Conservation (phyloP, 2,888 invertebrate species). For the Leptopterna dolabrata region DNA sequence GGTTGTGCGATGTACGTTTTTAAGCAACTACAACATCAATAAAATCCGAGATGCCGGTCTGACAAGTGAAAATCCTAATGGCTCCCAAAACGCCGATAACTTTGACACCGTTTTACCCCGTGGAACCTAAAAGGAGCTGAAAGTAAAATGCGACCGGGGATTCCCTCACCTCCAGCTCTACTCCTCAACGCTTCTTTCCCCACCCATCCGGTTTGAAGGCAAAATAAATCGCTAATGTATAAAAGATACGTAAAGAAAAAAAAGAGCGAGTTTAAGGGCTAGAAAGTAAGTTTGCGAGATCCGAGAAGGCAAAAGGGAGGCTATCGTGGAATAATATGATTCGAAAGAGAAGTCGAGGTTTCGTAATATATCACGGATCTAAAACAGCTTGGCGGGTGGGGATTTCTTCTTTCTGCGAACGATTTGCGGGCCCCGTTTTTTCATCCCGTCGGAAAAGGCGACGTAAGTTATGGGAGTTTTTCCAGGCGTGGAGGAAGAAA, state of each 20-base stretch:
- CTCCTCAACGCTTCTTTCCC: background rate
- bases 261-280: background rate
- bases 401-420: slow-evolving; percentile 20
- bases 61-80: slow-evolving; percentile 42
- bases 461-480: background rate
- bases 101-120: background rate
- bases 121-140: background rate
- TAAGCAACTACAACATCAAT: background rate
- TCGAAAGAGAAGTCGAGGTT: slow-evolving; percentile 44
- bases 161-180: background rate
- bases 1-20: too few species aligned
- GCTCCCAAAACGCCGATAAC: slow-evolving; percentile 37
- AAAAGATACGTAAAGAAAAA: slow-evolving; percentile 22
- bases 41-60: background rate
- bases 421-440: slow-evolving; percentile 32
- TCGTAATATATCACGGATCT: slow-evolving; percentile 46
- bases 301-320: background rate
- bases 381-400: slow-evolving; percentile 23
- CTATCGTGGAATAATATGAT: slow-evolving; percentile 43
- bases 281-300: slow-evolving; percentile 36
- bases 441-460: slow-evolving; percentile 16
- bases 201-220: slow-evolving; percentile 19
- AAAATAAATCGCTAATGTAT: slow-evolving; percentile 51
- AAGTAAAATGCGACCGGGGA: slow-evolving; percentile 5
- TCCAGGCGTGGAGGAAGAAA: background rate